Conservation (phyloP, 2,888 invertebrate species). For the Drosophila ustulata region DNA sequence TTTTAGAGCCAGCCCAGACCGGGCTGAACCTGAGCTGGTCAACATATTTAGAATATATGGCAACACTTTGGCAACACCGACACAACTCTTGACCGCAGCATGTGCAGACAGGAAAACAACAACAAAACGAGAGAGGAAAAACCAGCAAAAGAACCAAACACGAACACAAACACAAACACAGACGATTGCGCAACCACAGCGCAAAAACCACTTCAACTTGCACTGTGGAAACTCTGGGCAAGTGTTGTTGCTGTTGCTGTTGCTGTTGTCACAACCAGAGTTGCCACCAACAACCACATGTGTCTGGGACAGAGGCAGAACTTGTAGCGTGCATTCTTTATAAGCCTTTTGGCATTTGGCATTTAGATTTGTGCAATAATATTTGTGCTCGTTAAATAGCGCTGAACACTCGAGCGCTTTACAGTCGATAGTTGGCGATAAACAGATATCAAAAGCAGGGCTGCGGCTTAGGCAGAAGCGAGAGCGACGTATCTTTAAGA, state of each 20-base stretch:
- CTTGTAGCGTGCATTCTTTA: constrained; percentile 56
- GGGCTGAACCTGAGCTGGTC: constrained; percentile 24
- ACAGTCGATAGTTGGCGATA: constrained; percentile 6
- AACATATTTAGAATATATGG: constrained; percentile 81
- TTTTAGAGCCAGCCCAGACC: constrained; percentile 49
- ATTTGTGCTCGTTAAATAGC: constrained; percentile 12
- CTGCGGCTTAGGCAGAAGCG: constrained; percentile 1
- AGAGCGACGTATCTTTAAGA: constrained; percentile 64
- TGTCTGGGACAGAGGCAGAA: constrained; percentile 39
- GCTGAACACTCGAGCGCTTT: background rate
- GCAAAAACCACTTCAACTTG: constrained; percentile 78
- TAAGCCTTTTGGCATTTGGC: constrained; percentile 63
- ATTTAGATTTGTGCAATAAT: constrained; percentile 44
- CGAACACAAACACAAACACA: constrained; percentile 59
- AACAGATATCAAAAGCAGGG: background rate
- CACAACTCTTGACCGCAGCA: constrained; percentile 77
- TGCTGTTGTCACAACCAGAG: constrained; percentile 67
- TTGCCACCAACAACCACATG: constrained; percentile 44
- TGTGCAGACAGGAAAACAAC: constrained; percentile 53
- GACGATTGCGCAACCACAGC: constrained; percentile 79
- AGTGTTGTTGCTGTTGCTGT: constrained; percentile 37
- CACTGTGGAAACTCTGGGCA: constrained; percentile 42
- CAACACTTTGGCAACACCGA: constrained; percentile 79
- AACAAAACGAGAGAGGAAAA: constrained; percentile 11
- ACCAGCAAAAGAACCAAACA: constrained; percentile 38